These are phyloP conservation scores for Lymantria dispar DNA, from an alignment of 2,888 invertebrate species.

Conservation along the genomic window DNA sequence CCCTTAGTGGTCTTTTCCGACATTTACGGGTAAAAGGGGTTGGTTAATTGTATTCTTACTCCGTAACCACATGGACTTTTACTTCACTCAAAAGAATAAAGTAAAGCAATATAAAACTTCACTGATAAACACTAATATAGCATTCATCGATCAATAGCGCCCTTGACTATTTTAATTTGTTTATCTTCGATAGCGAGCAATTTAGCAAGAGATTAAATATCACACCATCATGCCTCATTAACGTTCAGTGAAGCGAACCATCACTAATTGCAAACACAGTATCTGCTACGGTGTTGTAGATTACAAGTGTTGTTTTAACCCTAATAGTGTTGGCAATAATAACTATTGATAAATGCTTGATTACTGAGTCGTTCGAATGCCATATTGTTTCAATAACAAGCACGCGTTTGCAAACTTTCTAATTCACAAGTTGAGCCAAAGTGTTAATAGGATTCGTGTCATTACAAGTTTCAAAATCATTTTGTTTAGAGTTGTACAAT, in stretches of 20 bases:
- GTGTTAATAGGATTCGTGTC: too few species aligned
- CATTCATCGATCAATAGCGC: constrained; percentile 29
- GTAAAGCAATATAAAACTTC: background rate
- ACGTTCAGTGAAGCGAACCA: background rate
- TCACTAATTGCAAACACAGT: background rate
- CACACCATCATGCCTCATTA: constrained; percentile 45
- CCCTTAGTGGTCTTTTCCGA: too few species aligned
- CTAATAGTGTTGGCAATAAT: background rate
- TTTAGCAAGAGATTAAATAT: constrained; percentile 64
- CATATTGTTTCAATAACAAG: too few species aligned
- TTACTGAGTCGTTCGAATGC: background rate
- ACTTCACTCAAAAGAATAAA: background rate
- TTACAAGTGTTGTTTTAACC: background rate
- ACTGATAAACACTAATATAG: constrained; percentile 2
- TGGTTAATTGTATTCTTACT: too few species aligned
- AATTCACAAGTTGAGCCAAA: too few species aligned
- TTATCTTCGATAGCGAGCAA: constrained; percentile 59
- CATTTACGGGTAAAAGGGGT: too few species aligned
- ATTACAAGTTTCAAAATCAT: too few species aligned
- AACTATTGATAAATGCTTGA: background rate
- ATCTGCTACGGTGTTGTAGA: background rate
- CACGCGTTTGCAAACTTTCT: too few species aligned
- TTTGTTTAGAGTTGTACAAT: too few species aligned
- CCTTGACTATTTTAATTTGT: constrained; percentile 48
- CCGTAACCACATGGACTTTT: too few species aligned